Base-by-base conservation (phyloP, 2,113 vertebrate species). In the Lophochroa leadbeateri region DNA sequence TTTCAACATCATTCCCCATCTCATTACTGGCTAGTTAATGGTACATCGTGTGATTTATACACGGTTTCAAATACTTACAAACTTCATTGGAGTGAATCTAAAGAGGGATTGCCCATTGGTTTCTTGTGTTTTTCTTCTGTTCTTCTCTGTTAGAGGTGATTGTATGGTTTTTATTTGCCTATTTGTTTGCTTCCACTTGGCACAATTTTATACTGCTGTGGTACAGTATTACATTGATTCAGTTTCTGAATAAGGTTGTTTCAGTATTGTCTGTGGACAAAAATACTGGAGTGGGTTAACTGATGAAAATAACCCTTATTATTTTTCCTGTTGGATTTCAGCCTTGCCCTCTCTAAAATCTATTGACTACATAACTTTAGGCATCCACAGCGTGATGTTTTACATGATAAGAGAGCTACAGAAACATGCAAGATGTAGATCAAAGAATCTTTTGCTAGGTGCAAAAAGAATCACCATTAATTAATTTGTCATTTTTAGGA, bases 41-140 rank as follows among this genome's bases (percentile, higher is more conserved):
- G 12, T 24, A 86, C 17, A 17, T 60, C 41, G 19, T 64, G 43
- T 52, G 21, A 72, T 18, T 52, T 76, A 15, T 35, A 57, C 8
- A 6, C 58, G 2, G 2, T 35, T 82, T 76, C 24, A 88, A 79
- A 65, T 67, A 65, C 21, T 60, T 88, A 10, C 5, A 44, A 17
- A 58, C 4, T 41, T 79, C 2, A 69, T 33, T 3, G 1, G 5
- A 57, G 6, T 60, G 17, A 85, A 37, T 46, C 11, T 63, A 65
- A 77, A 57, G 6, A 55, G 1, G 1, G 2, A 27, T 71, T 80
- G 76, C 3, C 21, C 7, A 0, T 28, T 11, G 1, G 1, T 2
- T 13, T 25, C 20, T n/a, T 57, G 47, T 35, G 0, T 0, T 69
- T 74, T 81, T 61, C 4, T 71, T 79, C 24, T 87, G 3, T 39